phyloP scores from a whole-genome alignment of 1,140 invertebrate species.

The Heliothis virescens region DNA sequence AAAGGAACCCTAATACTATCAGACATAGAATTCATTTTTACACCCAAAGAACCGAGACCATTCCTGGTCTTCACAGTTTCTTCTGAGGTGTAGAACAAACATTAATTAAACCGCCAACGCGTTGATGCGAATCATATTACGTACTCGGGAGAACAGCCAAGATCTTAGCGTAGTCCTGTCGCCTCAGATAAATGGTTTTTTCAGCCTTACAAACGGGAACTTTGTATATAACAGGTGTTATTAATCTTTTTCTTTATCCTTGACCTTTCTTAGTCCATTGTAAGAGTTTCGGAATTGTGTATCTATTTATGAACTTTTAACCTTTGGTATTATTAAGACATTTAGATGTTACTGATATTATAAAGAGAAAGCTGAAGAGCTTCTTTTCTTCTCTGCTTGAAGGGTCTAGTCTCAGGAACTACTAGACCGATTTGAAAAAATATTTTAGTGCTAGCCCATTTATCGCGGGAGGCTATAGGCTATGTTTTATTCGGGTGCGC shows the following conservation, averaged over 20 bases:
- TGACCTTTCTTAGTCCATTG: background rate
- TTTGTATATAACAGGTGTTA: constrained; percentile 23
- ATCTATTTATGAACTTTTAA: background rate
- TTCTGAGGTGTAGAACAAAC: constrained; percentile 8
- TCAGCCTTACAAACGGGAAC: background rate
- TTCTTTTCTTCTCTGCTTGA: too few species aligned
- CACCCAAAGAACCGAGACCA: background rate
- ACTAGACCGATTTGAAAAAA: too few species aligned
- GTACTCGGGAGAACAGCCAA: background rate
- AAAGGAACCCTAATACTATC: background rate
- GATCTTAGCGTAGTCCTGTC: background rate
- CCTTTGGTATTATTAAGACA: background rate
- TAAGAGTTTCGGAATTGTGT: background rate
- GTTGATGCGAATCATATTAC: constrained; percentile 9
- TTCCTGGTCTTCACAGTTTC: background rate
- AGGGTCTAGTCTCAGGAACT: too few species aligned
- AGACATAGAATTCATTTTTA: background rate
- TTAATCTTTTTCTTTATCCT: constrained; percentile 8
- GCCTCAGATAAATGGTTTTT: constrained; percentile 5
- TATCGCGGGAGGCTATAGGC: too few species aligned
- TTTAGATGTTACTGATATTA: too few species aligned
- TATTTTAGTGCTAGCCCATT: too few species aligned
- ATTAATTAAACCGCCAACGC: constrained; percentile 20
- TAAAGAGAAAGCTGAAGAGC: too few species aligned
- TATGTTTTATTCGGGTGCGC: too few species aligned